phyloP scores from a whole-genome alignment of 2,888 invertebrate genomes.

The Andrena bicolor region DNA sequence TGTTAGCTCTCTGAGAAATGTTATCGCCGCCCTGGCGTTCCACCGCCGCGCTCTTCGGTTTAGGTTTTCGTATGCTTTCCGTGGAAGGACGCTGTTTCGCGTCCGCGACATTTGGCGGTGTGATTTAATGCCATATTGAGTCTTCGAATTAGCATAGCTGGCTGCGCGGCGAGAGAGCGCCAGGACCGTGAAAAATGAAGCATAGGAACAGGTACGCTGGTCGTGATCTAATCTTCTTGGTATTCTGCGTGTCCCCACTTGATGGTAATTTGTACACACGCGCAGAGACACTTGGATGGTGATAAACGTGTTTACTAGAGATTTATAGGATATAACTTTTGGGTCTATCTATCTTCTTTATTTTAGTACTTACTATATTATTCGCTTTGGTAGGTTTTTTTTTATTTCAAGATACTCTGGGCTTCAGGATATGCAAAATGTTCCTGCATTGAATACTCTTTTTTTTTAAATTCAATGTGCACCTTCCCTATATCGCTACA shows the following conservation, averaged over 20 bases:
- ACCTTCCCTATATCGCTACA: no score
- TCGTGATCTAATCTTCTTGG: constrained; percentile 65
- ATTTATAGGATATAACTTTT: background rate
- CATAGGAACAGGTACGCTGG: constrained; percentile 1
- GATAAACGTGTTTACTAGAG: background rate
- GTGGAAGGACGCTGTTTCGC: background rate
- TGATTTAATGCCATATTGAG: constrained; percentile 65
- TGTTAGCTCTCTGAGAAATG: constrained; percentile 40
- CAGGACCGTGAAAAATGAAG: constrained; percentile 44
- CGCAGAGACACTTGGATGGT: background rate
- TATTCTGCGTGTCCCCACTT: constrained; percentile 46
- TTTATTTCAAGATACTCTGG: no score
- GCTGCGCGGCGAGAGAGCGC: constrained; percentile 19
- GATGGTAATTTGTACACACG: constrained; percentile 15
- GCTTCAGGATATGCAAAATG: no score
- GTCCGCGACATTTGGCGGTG: constrained; percentile 49
- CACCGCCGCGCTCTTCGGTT: constrained; percentile 16
- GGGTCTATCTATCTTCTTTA: background rate
- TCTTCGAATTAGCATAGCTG: constrained; percentile 67
- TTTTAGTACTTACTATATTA: background rate
- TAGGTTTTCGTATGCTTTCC: constrained; percentile 16
- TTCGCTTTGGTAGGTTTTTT: background rate
- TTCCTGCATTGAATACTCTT: no score
- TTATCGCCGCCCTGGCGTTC: constrained; percentile 32
- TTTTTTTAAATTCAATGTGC: no score